Conservation (phyloP, 2,888 invertebrate species). For the Elmis aenea region DNA sequence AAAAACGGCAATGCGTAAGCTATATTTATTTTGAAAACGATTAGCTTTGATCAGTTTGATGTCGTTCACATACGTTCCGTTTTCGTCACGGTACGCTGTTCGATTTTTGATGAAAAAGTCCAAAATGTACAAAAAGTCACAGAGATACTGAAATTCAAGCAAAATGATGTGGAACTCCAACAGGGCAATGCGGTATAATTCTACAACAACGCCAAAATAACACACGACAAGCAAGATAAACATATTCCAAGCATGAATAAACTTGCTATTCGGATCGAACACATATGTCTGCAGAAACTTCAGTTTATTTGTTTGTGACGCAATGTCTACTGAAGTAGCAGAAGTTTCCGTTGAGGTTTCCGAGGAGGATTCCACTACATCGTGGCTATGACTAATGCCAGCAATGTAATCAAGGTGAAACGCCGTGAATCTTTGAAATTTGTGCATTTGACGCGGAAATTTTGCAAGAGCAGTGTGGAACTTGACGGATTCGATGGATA, state of each 20-base stretch:
- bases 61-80: conserved; percentile 12
- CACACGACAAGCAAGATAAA: conserved; percentile 13
- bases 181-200: conserved; percentile 17
- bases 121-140: conserved; percentile 14
- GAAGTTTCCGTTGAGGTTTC: background rate
- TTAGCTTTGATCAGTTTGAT: conserved; percentile 7
- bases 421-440: conserved; percentile 1
- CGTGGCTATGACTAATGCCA: no score
- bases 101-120: conserved; percentile 12
- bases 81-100: conserved; percentile 13
- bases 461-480: conserved; percentile 8
- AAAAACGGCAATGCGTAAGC: conserved; percentile 9
- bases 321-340: no score
- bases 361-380: background rate
- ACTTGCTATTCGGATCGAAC: conserved; percentile 7
- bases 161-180: conserved; percentile 4
- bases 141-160: conserved; percentile 12
- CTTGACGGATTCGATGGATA: conserved; percentile 5
- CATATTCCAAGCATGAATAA: conserved; percentile 10
- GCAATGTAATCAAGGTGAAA: conserved; percentile 10
- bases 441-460: conserved; percentile 1
- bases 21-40: conserved; percentile 1
- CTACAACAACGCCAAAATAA: conserved; percentile 13
- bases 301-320: no score
- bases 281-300: background rate